phyloP scores from a whole-genome alignment of 2,113 vertebrate species.

The Cyprinodon variegatus region DNA sequence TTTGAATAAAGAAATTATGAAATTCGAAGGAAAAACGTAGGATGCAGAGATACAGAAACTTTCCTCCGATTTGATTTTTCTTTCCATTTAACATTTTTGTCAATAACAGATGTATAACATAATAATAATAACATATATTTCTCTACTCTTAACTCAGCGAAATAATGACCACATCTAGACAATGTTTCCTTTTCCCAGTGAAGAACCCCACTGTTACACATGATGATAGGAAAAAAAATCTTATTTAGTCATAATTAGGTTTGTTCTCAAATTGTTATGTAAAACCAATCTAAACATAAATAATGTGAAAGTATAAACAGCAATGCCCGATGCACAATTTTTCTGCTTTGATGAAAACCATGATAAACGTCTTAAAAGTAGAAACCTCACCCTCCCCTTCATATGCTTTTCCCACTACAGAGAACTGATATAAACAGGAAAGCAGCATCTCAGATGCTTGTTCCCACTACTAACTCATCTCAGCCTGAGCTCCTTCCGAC shows the following conservation, averaged over 20 bases:
- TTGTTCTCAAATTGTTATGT: not conserved
- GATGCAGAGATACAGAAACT: too few relatives aligned
- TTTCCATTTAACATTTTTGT: too few relatives aligned
- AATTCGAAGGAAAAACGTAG: too few relatives aligned
- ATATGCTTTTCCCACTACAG: constrained; percentile 12
- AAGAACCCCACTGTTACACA: too few relatives aligned
- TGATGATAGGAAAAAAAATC: not conserved
- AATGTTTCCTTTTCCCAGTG: too few relatives aligned
- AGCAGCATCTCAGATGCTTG: constrained; percentile 18
- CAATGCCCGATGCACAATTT: not conserved
- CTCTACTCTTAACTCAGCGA: too few relatives aligned
- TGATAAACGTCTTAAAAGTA: constrained; percentile 3
- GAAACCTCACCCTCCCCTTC: not conserved
- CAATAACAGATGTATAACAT: too few relatives aligned
- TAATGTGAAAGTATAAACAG: not conserved
- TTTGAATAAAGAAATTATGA: too few relatives aligned
- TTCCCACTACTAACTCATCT: constrained; percentile 21
- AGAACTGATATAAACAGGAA: constrained; percentile 19
- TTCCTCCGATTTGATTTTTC: too few relatives aligned
- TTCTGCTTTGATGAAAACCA: not conserved
- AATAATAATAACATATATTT: too few relatives aligned
- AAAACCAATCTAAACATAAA: not conserved
- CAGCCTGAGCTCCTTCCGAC: not conserved
- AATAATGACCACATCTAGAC: too few relatives aligned
- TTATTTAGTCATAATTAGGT: not conserved